Base-by-base conservation (phyloP, 2,113 vertebrate genomes). In the Bubo bubo region DNA sequence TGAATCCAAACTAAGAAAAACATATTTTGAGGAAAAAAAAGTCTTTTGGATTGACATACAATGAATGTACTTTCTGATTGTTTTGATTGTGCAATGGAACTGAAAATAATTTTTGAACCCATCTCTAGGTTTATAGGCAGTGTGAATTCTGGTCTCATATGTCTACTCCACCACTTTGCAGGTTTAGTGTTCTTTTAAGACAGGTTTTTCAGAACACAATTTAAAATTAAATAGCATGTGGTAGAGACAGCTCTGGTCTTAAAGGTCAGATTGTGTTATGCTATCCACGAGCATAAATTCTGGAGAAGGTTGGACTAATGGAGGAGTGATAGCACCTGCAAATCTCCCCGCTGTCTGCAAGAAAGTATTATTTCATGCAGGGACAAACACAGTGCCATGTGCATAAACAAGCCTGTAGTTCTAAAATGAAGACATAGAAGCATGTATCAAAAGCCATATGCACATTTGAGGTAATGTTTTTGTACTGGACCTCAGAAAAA, bases 401-500 rank as follows among this genome's bases (percentile, higher is more conserved):
- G 26, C 35, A 41, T 14, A 47, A 80, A 39, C 27, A 92, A 93
- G 50, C 30, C 59, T 47, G n/a, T 27, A 64, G 22, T 27, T 86
- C 41, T 84, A 39, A 74, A 37, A 58, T 32, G 39, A 58, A 79
- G 68, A 55, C 18, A 53, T 0, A n/a, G 24, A 71, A 77, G 12
- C 8, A 23, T 27, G 4, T 66, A 50, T 60, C 52, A 84, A 89
- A 89, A 47, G 20, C 9, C 28, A 19, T 20, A 23, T 8, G 43
- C 9, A 41, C 15, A n/a, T 70, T 26, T 85, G 34, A 62, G 56
- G 28, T n/a, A 43, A 45, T 49, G n/a, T 37, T 86, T 88, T 79
- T 71, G 27, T 35, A 55, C 7, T 28, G 4, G 21, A 80, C 55
- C 62, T 90, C 64, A 73, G 35, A 75, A 96, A 91, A 98, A 79